Percentiles rank a stretch among this genome's conserved stretches.
These are phyloP conservation scores for Plecturocebus donacophilus DNA, from an alignment of 2,113 vertebrate species.

Conservation along the genomic window DNA sequence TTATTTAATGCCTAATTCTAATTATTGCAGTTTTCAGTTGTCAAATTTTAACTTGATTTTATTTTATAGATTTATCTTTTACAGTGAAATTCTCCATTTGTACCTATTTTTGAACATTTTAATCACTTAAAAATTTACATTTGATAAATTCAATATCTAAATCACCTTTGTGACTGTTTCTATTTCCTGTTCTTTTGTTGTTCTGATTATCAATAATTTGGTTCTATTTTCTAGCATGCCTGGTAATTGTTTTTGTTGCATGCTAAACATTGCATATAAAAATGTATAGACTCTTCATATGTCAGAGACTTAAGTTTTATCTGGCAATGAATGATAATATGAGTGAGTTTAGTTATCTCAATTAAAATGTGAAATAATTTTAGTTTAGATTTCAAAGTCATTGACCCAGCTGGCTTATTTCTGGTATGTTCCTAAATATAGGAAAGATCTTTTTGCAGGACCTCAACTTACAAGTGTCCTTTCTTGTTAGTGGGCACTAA, in stretches of 20 bases:
- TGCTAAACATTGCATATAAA: neutral
- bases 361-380: neutral
- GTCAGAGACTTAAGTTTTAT: neutral
- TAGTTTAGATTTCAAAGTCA: neutral
- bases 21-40: neutral
- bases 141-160: neutral
- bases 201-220: constrained; percentile 9
- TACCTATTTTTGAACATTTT: neutral
- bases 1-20: neutral
- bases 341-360: neutral
- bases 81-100: neutral
- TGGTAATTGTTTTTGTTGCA: neutral
- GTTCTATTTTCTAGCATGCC: neutral
- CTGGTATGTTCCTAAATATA: neutral
- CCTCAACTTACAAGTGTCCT: neutral
- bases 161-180: neutral
- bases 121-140: neutral
- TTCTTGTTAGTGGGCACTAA: neutral
- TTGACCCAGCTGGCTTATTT: neutral
- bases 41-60: neutral
- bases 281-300: neutral
- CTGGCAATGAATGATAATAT: neutral
- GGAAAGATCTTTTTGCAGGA: neutral
- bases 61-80: neutral
- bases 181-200: neutral